Percentiles rank a stretch among this genome's conserved stretches.
Evolutionary conservation across 2,888 invertebrate genomes (phyloP).

Genomic region (Melangyna quadrimaculata): DNA sequence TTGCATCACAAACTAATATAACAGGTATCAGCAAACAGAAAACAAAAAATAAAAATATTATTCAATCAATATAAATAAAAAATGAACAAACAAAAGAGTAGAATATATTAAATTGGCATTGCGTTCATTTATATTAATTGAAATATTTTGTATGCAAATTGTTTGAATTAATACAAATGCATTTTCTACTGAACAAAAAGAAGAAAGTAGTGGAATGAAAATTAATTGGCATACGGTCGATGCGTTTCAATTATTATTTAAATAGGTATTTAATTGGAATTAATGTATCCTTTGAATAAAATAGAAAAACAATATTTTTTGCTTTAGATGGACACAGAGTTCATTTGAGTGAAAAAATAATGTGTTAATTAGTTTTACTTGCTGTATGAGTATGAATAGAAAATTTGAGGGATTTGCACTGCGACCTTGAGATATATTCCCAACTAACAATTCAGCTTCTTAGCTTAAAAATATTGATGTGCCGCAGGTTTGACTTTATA

Average conservation of each 20-base stretch:
- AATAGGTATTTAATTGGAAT: neutral
- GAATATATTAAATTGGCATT: neutral
- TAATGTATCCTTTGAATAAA: neutral
- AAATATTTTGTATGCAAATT: slow-evolving; percentile 8
- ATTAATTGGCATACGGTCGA: neutral
- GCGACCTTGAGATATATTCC: too few species aligned
- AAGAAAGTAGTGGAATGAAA: neutral
- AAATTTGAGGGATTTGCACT: too few species aligned
- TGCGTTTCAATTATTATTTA: slow-evolving; percentile 6
- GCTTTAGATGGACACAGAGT: too few species aligned
- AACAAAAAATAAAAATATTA: neutral
- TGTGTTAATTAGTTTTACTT: too few species aligned
- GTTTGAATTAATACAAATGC: neutral
- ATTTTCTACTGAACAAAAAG: neutral
- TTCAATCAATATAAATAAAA: neutral
- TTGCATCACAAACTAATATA: neutral
- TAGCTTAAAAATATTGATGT: too few species aligned
- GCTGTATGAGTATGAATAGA: too few species aligned
- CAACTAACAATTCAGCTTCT: too few species aligned
- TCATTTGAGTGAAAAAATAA: too few species aligned
- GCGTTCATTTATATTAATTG: neutral
- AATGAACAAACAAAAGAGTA: neutral
- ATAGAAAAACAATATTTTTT: too few species aligned
- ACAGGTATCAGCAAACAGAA: neutral
- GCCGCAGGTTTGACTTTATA: too few species aligned